phyloP scores from a whole-genome alignment of 2,888 invertebrate species.

The Stramonita haemastoma region DNA sequence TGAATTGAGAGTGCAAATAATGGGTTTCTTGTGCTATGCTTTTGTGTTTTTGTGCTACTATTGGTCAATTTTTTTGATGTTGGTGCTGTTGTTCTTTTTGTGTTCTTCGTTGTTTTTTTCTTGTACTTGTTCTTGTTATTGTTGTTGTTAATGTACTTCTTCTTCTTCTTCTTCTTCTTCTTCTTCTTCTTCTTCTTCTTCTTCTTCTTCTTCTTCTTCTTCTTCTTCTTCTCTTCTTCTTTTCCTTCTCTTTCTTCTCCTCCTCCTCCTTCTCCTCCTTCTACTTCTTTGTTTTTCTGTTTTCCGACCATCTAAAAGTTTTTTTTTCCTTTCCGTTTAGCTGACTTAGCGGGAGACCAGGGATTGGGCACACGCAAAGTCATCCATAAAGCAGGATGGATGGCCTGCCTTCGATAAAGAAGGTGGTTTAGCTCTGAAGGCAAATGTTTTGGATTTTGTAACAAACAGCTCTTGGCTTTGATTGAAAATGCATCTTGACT shows the following conservation, averaged over 20 bases:
- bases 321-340: neutral
- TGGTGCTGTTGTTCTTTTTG: neutral
- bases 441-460: too few species aligned
- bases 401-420: too few species aligned
- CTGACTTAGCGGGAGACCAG: too few species aligned
- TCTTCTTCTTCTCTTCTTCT: too few species aligned
- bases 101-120: too few species aligned
- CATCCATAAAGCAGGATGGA: too few species aligned
- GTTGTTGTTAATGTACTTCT: neutral
- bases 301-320: neutral
- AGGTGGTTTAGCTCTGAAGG: too few species aligned
- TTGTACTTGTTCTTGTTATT: neutral
- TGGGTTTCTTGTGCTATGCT: neutral
- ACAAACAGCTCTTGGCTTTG: too few species aligned
- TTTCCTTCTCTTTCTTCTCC: too few species aligned
- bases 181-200: neutral
- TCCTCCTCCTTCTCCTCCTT: neutral
- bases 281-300: neutral
- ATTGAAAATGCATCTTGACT: too few species aligned
- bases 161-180: neutral
- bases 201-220: too few species aligned
- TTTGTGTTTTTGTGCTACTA: neutral
- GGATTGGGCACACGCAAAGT: too few species aligned
- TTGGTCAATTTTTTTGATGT: neutral
- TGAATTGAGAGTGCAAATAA: neutral